Conservation (phyloP, 2,113 vertebrate species). For the Myotis davidii region DNA sequence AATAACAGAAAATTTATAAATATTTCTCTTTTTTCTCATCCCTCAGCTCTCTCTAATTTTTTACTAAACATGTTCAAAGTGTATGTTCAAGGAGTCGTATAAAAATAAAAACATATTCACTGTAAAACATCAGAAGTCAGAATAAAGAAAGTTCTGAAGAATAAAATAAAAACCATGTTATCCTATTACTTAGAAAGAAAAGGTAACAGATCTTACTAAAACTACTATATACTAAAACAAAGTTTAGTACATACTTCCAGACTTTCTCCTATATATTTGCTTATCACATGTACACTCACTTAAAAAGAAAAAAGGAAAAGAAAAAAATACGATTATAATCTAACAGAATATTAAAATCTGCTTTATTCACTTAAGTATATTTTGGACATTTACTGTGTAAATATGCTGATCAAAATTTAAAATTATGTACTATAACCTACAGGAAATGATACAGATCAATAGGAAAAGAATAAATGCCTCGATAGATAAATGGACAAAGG, state of each 20-base stretch:
- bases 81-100: neutral
- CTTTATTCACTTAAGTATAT: neutral
- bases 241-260: neutral
- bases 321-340: neutral
- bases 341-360: neutral
- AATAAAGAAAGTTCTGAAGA: constrained; percentile 42
- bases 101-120: constrained; percentile 29
- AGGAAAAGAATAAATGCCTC: constrained; percentile 34
- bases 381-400: constrained; percentile 11
- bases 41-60: neutral
- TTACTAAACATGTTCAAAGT: constrained; percentile 1
- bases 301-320: neutral
- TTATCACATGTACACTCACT: neutral
- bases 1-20: constrained; percentile 50
- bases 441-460: neutral
- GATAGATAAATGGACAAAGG: neutral
- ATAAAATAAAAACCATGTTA: constrained; percentile 46
- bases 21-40: neutral
- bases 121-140: constrained; percentile 18
- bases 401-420: neutral
- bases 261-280: constrained; percentile 1
- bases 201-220: constrained; percentile 31
- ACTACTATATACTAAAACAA: neutral
- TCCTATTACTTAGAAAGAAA: constrained; percentile 34
- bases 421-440: neutral